Percentiles rank a stretch among this genome's conserved stretches.
phyloP scores from a whole-genome alignment of 1,140 invertebrate species.

The Calliopsis andreniformis region DNA sequence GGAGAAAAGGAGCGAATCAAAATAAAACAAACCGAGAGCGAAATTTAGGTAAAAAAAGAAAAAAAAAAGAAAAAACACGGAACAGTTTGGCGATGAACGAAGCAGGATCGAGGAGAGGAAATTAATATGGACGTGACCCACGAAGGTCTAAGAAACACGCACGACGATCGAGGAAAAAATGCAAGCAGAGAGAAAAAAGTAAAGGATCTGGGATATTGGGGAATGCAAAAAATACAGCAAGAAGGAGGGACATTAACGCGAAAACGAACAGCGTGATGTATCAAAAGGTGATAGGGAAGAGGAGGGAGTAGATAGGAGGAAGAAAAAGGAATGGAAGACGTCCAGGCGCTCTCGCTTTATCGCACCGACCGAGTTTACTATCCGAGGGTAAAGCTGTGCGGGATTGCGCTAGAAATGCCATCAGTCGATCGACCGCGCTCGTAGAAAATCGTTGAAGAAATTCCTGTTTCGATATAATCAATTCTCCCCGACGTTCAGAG shows the following conservation, averaged over 20 bases:
- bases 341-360: not conserved
- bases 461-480: conserved; percentile 2
- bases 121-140: not conserved
- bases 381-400: not conserved
- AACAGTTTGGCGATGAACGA: not conserved
- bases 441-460: not conserved
- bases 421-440: not conserved
- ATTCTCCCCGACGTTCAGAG: not conserved
- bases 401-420: not conserved
- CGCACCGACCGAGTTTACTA: conserved; percentile 3
- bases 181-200: not conserved
- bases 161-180: not conserved
- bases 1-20: no score
- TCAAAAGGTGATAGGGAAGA: conserved; percentile 1
- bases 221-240: not conserved
- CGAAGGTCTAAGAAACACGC: not conserved
- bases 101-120: not conserved
- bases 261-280: not conserved
- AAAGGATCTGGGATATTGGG: not conserved
- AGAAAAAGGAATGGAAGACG: not conserved
- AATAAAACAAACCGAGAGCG: no score
- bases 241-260: not conserved
- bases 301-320: not conserved
- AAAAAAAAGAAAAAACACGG: no score
- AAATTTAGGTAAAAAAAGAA: no score